These are phyloP conservation scores for Chondrosia reniformis DNA, from an alignment of 37 sponge, comb jelly and placozoan species.

Conservation along the genomic window DNA sequence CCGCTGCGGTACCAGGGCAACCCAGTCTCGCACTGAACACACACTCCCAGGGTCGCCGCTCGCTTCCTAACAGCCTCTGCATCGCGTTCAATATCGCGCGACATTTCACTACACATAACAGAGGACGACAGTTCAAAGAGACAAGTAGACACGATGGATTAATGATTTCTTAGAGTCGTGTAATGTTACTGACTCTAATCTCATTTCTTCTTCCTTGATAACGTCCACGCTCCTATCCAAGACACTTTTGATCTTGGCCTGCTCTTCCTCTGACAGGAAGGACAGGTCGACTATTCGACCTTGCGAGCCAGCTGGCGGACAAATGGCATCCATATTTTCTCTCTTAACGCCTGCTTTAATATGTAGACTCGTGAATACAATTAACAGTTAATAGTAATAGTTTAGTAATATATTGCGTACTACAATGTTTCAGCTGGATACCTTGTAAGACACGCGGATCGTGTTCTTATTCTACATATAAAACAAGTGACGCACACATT, in stretches of 20 bases:
- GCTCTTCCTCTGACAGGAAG: constrained; percentile 10
- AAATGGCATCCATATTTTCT: too few relatives aligned
- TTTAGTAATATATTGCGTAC: background rate
- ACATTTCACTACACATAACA: too few relatives aligned
- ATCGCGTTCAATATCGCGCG: too few relatives aligned
- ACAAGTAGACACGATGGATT: too few relatives aligned
- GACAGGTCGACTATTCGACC: background rate
- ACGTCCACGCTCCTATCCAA: constrained; percentile 13
- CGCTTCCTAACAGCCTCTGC: too few relatives aligned
- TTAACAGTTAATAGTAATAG: too few relatives aligned
- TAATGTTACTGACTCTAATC: constrained; percentile 21
- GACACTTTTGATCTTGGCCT: background rate
- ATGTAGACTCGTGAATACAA: too few relatives aligned
- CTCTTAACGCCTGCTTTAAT: too few relatives aligned
- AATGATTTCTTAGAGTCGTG: too few relatives aligned
- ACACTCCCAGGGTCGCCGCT: too few relatives aligned
- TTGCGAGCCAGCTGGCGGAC: background rate
- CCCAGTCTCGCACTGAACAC: too few relatives aligned
- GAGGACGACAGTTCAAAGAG: too few relatives aligned
- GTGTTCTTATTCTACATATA: background rate
- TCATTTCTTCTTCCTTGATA: constrained; percentile 2
- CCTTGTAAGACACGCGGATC: background rate
- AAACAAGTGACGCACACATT: background rate
- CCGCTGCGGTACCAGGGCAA: constrained; percentile 44
- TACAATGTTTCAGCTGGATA: background rate